Conservation (phyloP, 1,140 invertebrate species). For the Gerris buenoi region DNA sequence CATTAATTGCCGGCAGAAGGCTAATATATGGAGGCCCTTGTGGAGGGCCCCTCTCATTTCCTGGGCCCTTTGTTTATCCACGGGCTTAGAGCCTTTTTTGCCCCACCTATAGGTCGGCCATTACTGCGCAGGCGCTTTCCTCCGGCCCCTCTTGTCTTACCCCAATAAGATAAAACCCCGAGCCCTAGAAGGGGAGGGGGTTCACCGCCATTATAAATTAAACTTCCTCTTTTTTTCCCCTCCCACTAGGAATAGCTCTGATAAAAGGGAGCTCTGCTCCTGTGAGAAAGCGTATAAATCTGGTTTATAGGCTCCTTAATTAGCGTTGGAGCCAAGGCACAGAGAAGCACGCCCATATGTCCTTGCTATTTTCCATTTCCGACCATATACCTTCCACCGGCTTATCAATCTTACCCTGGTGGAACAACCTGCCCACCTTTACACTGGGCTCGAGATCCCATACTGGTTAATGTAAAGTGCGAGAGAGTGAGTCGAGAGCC, state of each 20-base stretch:
- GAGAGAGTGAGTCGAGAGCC: too few species aligned
- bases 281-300: neutral
- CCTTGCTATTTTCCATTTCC: neutral
- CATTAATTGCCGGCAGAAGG: neutral
- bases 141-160: neutral
- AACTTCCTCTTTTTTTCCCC: neutral
- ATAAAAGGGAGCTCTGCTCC: neutral
- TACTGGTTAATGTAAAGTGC: too few species aligned
- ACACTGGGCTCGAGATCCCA: too few species aligned
- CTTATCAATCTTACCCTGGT: conserved; percentile 3
- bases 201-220: neutral
- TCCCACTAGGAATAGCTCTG: neutral
- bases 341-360: neutral
- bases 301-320: neutral
- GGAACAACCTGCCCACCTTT: too few species aligned
- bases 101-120: neutral
- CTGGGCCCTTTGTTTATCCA: neutral
- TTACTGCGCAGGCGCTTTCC: neutral
- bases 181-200: neutral
- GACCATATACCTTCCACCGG: neutral
- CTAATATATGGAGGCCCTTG: neutral
- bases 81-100: neutral
- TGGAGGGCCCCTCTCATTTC: neutral
- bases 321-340: neutral
- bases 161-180: neutral